Percentiles rank a stretch among this genome's conserved stretches.
phyloP scores from a whole-genome alignment of 1,140 invertebrate genomes.

The Caenorhabditis inopinata region DNA sequence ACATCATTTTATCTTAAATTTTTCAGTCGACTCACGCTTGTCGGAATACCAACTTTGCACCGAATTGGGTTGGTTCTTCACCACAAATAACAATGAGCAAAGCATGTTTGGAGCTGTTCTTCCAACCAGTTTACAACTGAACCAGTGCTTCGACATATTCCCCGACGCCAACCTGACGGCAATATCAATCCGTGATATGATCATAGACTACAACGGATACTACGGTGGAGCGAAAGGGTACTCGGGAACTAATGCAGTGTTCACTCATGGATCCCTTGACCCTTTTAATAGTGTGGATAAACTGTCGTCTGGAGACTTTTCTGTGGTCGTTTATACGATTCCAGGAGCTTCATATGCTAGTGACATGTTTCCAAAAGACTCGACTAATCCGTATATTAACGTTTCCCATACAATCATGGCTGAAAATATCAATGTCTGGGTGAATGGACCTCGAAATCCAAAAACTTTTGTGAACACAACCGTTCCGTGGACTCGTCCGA shows the following conservation, averaged over 20 bases:
- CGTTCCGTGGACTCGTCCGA: background rate
- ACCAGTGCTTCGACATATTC: constrained; percentile 47
- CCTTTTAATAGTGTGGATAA: constrained; percentile 83
- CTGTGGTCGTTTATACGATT: constrained; percentile 64
- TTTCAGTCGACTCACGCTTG: too few species aligned
- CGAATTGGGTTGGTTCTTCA: too few species aligned
- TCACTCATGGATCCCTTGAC: constrained; percentile 85
- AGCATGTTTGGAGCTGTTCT: too few species aligned
- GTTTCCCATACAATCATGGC: background rate
- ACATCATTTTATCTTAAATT: too few species aligned
- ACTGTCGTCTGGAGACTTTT: constrained; percentile 54
- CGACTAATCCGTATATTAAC: background rate
- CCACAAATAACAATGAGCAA: too few species aligned
- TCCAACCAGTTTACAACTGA: too few species aligned
- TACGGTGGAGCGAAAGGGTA: constrained; percentile 77
- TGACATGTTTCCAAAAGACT: constrained; percentile 29
- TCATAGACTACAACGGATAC: constrained; percentile 75
- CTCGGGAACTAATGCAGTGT: constrained; percentile 76
- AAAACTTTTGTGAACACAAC: background rate
- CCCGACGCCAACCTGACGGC: constrained; percentile 73
- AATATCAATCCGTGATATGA: constrained; percentile 73
- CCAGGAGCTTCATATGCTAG: constrained; percentile 42
- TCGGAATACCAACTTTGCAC: too few species aligned
- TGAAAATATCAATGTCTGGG: background rate
- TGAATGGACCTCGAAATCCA: background rate